phyloP scores from a whole-genome alignment of 2,797 vertebrate genomes.

The Cephalopachus bancanus region DNA sequence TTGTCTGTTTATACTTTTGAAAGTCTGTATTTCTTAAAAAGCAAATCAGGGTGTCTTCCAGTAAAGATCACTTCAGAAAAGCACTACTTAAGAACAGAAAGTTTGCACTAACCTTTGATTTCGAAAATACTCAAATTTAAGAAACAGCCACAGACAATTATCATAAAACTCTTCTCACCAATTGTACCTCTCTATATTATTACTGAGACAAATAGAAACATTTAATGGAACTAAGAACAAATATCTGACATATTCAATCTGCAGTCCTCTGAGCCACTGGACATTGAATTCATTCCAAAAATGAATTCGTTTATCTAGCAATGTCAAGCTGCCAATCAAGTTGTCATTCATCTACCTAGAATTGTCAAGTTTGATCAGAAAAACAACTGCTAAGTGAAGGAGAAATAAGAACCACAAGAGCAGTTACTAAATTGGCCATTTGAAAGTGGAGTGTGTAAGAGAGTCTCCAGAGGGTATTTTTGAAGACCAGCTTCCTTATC shows the following conservation, averaged over 20 bases:
- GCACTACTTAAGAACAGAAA: neutral
- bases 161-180: slow-evolving; percentile 5
- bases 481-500: neutral
- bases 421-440: slow-evolving; percentile 33
- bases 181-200: neutral
- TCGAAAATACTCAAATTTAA: slow-evolving; percentile 41
- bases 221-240: slow-evolving; percentile 37
- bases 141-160: slow-evolving; percentile 56
- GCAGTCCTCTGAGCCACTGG: slow-evolving; percentile 46
- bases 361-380: slow-evolving; percentile 47
- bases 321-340: slow-evolving; percentile 57
- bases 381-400: neutral
- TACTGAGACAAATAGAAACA: slow-evolving; percentile 41
- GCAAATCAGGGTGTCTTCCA: neutral
- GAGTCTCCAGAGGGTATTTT: neutral
- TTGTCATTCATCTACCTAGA: slow-evolving; percentile 50
- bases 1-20: neutral
- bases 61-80: neutral
- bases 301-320: slow-evolving; percentile 74
- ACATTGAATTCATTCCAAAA: slow-evolving; percentile 72
- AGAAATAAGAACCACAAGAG: neutral
- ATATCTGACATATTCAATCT: slow-evolving; percentile 69
- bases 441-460: neutral
- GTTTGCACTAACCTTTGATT: neutral
- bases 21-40: slow-evolving; percentile 58